Evolutionary conservation across 2,113 vertebrate genomes (phyloP), one percentile per base, ranked within the genome.

Genomic region (Ammodytes dubius): DNA sequence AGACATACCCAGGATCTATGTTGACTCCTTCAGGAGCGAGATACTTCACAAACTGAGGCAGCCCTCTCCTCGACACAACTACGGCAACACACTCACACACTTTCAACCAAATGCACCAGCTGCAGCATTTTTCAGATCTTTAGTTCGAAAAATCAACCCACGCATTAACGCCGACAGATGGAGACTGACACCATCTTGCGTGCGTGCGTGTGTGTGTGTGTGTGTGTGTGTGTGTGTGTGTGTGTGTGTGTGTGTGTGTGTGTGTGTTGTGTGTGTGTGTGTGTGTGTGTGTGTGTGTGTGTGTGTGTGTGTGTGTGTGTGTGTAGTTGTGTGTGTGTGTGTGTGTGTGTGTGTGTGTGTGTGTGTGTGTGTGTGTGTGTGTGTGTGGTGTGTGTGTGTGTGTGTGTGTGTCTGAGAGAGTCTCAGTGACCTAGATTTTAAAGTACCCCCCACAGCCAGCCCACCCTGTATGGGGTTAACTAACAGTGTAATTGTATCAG

Each of bases 401-500:
- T 68, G 64, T 27, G 81, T 79, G 83, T 47, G 52, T 68, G 72
- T 86, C 6, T 68, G 61, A 78, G 61, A 78, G 80, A 79, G 74
- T 88, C 57, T 92, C 54, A 47, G 80, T 92, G 93, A 89, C 88
- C 91, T 85, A 92, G 83, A 89, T 94, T 90, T 88, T 43, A 82
- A 27, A 76, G 70, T 81, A 35, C 73, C 76, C 78, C 82, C 84
- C 76, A 60, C 79, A 61, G 69, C 66, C 11, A 77, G 79, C 81
- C 82, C 85, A 87, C 86, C 82, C 72, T 77, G 86, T 70, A 83
- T 5, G 65, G 45, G 67, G 89, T 87, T 85, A 89, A 87, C 86
- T 85, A 89, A 87, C 86, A 60, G 87, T 88, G 88, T 89, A 92
- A 94, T 77, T 80, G 84, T 91, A 92, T 92, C 87, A 87, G 85